Percentiles rank a stretch among this genome's conserved stretches.
phyloP scores from a whole-genome alignment of 2,797 vertebrate species.

The Lagorchestes hirsutus region DNA sequence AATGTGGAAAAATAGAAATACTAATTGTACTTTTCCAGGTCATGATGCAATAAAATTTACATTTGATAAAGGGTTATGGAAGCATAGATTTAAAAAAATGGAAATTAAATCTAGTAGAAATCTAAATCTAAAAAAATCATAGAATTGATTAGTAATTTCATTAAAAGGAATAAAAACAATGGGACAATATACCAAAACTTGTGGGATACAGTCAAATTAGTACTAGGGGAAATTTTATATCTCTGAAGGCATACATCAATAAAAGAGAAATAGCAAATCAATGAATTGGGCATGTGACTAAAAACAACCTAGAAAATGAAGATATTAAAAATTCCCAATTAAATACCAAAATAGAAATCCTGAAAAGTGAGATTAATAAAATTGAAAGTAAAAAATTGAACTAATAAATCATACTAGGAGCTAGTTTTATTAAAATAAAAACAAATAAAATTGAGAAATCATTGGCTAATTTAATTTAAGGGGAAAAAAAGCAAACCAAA shows the following conservation, averaged over 20 bases:
- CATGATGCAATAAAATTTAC: background rate
- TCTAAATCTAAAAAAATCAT: background rate
- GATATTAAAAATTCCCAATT: too few species aligned
- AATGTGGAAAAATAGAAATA: background rate
- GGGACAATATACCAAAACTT: background rate
- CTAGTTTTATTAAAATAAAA: too few species aligned
- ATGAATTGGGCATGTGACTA: background rate
- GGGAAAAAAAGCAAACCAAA: too few species aligned
- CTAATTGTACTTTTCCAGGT: background rate
- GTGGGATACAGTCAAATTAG: background rate
- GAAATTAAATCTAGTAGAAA: background rate
- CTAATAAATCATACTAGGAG: too few species aligned
- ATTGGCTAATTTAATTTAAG: too few species aligned
- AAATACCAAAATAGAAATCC: too few species aligned
- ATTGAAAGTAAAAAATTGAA: too few species aligned
- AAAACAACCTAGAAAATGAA: background rate
- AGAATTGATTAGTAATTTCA: background rate
- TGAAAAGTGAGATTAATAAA: too few species aligned
- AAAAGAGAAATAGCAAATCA: background rate
- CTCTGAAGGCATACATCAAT: background rate
- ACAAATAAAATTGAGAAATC: too few species aligned
- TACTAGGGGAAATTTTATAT: background rate
- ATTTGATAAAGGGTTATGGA: background rate
- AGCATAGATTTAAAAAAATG: background rate
- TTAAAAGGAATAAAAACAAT: background rate